Conservation (phyloP, 2,113 vertebrate species). For the Carettochelys insculpta region DNA sequence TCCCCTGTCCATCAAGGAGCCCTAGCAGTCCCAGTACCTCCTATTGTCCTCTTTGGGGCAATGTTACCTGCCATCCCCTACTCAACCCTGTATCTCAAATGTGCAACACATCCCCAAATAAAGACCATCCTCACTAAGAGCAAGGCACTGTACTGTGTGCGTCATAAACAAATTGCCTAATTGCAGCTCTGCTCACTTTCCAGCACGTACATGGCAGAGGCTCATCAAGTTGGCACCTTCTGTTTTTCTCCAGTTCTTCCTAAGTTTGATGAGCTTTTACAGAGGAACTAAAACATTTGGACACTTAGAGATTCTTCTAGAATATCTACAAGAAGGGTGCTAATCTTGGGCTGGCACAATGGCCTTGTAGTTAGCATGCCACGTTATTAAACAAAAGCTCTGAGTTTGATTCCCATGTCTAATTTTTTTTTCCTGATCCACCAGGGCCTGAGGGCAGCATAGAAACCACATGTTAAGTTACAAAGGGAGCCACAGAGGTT, state of each 20-base stretch:
- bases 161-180: background rate
- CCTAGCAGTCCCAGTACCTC: accelerated
- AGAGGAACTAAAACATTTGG: conserved; percentile 26
- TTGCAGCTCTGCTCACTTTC: conserved; percentile 3
- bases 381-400: background rate
- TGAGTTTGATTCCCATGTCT: conserved; percentile 22
- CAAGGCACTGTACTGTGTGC: accelerated
- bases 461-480: background rate
- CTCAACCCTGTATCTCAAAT: background rate
- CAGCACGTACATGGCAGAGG: background rate
- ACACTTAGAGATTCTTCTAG: conserved; percentile 8
- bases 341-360: conserved; percentile 24
- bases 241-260: conserved; percentile 16
- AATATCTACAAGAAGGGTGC: conserved; percentile 1
- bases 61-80: background rate
- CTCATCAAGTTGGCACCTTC: conserved; percentile 1
- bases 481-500: background rate
- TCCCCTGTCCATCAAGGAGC: background rate
- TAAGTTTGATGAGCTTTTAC: conserved; percentile 8
- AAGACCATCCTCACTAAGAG: background rate
- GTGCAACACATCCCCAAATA: background rate
- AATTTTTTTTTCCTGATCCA: conserved; percentile 44
- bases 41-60: accelerated
- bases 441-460: background rate
- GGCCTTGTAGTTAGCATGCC: background rate